Conservation (phyloP, 1,140 invertebrate genomes). For the Pachypsylla venusta region DNA sequence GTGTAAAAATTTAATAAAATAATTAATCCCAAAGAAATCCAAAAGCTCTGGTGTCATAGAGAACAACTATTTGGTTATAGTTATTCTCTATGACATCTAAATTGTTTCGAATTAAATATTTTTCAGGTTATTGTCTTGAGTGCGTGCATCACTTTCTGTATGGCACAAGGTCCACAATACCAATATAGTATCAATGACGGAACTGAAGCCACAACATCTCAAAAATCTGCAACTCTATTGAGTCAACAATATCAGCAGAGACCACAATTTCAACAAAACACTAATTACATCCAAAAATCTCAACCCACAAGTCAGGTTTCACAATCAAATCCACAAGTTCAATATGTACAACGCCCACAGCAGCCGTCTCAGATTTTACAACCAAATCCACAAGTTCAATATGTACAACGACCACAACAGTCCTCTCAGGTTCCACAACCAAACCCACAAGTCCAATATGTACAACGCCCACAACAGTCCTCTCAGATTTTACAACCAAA, state of each 20-base stretch:
- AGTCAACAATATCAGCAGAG: too few species aligned
- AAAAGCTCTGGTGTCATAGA: too few species aligned
- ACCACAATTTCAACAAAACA: not conserved
- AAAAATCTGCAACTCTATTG: too few species aligned
- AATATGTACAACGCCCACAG: not conserved
- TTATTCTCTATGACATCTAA: too few species aligned
- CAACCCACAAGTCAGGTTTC: not conserved
- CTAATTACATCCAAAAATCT: not conserved
- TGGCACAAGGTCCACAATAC: too few species aligned
- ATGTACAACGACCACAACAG: not conserved
- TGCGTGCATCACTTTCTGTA: not conserved
- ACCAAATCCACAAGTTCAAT: not conserved
- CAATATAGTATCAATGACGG: not conserved
- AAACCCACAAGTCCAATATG: not conserved
- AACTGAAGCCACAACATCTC: too few species aligned
- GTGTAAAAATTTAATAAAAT: too few species aligned
- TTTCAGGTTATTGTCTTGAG: conserved; percentile 4
- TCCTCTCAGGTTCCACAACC: not conserved
- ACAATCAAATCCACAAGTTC: not conserved
- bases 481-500: too few species aligned
- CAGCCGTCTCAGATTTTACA: not conserved
- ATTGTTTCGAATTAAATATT: too few species aligned
- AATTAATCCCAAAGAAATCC: too few species aligned
- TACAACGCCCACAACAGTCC: not conserved
- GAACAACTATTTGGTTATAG: too few species aligned